These are phyloP conservation scores for Gymnosoma rotundatum DNA, from an alignment of 2,888 invertebrate species.

Conservation along the genomic window DNA sequence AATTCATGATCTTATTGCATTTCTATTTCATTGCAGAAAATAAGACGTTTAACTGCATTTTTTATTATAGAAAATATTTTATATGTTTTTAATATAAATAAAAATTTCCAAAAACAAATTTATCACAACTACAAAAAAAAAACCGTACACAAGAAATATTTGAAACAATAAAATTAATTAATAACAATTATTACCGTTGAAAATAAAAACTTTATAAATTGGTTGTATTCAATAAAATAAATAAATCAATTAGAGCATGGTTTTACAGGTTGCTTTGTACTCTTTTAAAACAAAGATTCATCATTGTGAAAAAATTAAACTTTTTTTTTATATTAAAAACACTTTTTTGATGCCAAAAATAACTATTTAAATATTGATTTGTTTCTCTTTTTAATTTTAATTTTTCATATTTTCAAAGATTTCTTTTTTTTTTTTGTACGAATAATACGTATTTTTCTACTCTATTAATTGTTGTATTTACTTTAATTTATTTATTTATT, in stretches of 20 bases:
- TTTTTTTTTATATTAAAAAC: too few species aligned
- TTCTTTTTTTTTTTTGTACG: constrained; percentile 19
- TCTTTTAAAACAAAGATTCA: too few species aligned
- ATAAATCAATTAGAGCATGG: constrained; percentile 29
- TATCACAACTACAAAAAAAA: constrained; percentile 18
- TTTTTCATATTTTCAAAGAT: not conserved
- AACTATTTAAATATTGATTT: too few species aligned
- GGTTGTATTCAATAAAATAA: not conserved
- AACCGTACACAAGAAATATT: too few species aligned
- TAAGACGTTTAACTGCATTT: constrained; percentile 2
- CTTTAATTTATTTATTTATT: constrained; percentile 25
- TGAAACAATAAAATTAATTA: not conserved
- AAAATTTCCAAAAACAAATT: constrained; percentile 19
- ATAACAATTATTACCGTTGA: constrained; percentile 29
- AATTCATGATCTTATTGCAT: constrained; percentile 46
- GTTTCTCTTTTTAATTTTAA: not conserved
- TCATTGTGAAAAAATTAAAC: too few species aligned
- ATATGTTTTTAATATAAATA: constrained; percentile 29
- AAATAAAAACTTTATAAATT: constrained; percentile 17
- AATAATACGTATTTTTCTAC: not conserved
- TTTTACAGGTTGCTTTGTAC: not conserved
- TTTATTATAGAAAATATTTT: constrained; percentile 27
- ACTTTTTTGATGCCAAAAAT: too few species aligned
- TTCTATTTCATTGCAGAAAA: constrained; percentile 20
- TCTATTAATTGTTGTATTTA: constrained; percentile 8